Conservation (phyloP, 2,113 vertebrate genomes). For the Campylorhamphus procurvoides region DNA sequence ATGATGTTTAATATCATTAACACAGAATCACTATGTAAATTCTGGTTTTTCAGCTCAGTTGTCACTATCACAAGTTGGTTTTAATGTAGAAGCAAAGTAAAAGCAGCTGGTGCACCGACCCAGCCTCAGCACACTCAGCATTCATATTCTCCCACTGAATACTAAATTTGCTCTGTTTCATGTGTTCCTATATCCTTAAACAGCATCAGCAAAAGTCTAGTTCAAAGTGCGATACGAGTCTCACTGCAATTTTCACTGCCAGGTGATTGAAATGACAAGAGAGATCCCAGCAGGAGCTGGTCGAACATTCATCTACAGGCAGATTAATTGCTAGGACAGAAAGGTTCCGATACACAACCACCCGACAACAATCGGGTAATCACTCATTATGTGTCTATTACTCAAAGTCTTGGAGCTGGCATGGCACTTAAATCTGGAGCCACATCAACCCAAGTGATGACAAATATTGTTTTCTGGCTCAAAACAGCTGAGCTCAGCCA, state of each 20-base stretch:
- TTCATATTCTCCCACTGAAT: neutral
- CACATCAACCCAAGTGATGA: neutral
- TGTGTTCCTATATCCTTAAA: neutral
- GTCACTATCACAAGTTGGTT: neutral
- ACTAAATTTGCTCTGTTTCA: neutral
- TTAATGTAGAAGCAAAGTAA: neutral
- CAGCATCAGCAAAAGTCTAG: neutral
- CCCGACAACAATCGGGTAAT: neutral
- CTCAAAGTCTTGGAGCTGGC: neutral
- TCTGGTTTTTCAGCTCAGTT: neutral
- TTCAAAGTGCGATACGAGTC: neutral
- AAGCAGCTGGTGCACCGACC: neutral
- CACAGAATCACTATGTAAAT: neutral
- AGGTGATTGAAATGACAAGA: neutral
- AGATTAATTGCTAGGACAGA: constrained; percentile 24
- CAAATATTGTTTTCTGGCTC: neutral
- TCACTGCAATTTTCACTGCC: neutral
- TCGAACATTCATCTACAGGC: neutral
- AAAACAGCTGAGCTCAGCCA: neutral
- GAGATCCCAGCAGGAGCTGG: neutral
- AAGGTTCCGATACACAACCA: constrained; percentile 10
- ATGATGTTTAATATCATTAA: constrained; percentile 13
- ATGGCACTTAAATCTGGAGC: neutral
- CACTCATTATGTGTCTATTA: neutral
- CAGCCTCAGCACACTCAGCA: neutral